Conservation (phyloP, 2,888 invertebrate species). For the Sussaba pulchella region DNA sequence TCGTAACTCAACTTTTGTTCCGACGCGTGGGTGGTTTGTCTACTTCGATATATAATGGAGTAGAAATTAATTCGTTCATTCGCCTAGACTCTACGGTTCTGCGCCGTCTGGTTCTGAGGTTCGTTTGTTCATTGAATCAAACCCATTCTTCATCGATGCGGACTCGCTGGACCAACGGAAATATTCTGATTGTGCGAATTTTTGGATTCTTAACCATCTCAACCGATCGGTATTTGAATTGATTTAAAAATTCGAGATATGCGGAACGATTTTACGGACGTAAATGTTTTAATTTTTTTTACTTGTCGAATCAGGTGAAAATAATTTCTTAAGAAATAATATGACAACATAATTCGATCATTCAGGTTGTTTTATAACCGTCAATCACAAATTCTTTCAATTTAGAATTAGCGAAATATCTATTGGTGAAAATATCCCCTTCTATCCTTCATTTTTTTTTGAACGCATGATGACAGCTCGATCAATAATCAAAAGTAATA, state of each 20-base stretch:
- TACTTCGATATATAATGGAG: conserved; percentile 74
- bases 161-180: neutral
- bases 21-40: conserved; percentile 82
- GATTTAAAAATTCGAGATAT: neutral
- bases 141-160: neutral
- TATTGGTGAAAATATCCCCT: neutral
- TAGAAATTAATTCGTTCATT: conserved; percentile 69
- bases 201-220: too few relatives aligned
- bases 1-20: conserved; percentile 79
- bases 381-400: too few relatives aligned
- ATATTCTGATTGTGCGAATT: neutral
- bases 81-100: conserved; percentile 17
- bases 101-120: neutral
- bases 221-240: neutral
- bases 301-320: too few relatives aligned
- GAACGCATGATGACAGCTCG: neutral
- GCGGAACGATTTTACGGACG: neutral
- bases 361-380: too few relatives aligned
- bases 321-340: too few relatives aligned
- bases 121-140: neutral
- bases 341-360: too few relatives aligned
- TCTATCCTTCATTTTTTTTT: neutral
- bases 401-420: too few relatives aligned
- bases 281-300: neutral
- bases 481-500: neutral